Conservation (phyloP, 2,113 vertebrate species). For the Carassius carassius region DNA sequence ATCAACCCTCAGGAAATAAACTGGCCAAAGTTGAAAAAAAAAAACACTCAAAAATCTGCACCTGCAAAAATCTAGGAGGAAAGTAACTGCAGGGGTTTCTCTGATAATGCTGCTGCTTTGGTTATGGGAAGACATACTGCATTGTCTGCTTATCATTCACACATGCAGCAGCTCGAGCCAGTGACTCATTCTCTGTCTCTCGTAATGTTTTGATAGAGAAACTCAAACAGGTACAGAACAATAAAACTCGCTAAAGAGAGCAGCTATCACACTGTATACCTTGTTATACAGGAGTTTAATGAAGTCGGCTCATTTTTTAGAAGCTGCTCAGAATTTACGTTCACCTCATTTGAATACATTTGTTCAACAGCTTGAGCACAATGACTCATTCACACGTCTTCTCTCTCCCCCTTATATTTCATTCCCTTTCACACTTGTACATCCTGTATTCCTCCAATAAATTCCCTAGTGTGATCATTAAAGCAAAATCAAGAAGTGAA, state of each 20-base stretch:
- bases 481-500: conserved; percentile 48
- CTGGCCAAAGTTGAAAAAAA: neutral
- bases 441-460: conserved; percentile 40
- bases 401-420: conserved; percentile 32
- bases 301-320: conserved; percentile 26
- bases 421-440: conserved; percentile 25
- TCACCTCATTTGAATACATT: conserved; percentile 37
- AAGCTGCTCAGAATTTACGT: conserved; percentile 7
- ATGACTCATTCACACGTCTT: conserved; percentile 46
- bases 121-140: neutral
- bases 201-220: conserved; percentile 17
- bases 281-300: conserved; percentile 40
- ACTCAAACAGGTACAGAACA: neutral
- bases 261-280: neutral
- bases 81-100: neutral
- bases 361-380: conserved; percentile 47
- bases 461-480: conserved; percentile 55
- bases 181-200: conserved; percentile 30
- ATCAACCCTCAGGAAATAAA: neutral
- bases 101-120: neutral
- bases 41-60: neutral
- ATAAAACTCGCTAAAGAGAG: neutral
- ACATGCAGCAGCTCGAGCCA: neutral
- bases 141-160: conserved; percentile 16
- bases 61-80: neutral